Conservation (phyloP, 1,140 invertebrate genomes). For the Palaemon carinicauda region DNA sequence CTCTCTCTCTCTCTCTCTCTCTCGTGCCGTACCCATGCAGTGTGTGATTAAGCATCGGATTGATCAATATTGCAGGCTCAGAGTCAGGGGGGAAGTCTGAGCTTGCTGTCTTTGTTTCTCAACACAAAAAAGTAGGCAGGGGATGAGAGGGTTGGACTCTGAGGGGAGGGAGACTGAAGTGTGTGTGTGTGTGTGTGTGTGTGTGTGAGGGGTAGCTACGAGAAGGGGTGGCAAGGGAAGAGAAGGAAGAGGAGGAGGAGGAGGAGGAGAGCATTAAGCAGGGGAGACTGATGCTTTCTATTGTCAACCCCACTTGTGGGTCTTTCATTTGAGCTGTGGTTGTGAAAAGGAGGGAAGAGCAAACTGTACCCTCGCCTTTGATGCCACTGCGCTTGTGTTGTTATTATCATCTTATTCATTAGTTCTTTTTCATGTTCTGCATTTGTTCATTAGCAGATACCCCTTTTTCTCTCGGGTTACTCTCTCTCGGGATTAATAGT, state of each 20-base stretch:
- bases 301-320: slow-evolving; percentile 59
- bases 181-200: neutral
- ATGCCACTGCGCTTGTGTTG: slow-evolving; percentile 5
- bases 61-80: slow-evolving; percentile 61
- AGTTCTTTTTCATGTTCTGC: neutral
- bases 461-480: neutral
- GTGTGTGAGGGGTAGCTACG: neutral
- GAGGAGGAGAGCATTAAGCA: slow-evolving; percentile 50
- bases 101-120: slow-evolving; percentile 61
- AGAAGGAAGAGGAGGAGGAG: neutral
- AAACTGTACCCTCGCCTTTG: neutral
- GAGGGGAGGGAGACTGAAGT: neutral
- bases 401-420: neutral
- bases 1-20: neutral
- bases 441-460: neutral
- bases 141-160: slow-evolving; percentile 43
- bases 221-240: neutral
- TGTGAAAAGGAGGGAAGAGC: slow-evolving; percentile 23
- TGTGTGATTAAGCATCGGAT: slow-evolving; percentile 60
- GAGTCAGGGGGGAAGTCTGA: slow-evolving; percentile 57
- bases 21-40: slow-evolving; percentile 56
- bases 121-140: slow-evolving; percentile 58
- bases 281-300: slow-evolving; percentile 60
- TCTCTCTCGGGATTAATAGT: too few relatives aligned
- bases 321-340: slow-evolving; percentile 57